Evolutionary conservation across 2,113 vertebrate genomes (phyloP).

Genomic region (Dromiciops gliroides): DNA sequence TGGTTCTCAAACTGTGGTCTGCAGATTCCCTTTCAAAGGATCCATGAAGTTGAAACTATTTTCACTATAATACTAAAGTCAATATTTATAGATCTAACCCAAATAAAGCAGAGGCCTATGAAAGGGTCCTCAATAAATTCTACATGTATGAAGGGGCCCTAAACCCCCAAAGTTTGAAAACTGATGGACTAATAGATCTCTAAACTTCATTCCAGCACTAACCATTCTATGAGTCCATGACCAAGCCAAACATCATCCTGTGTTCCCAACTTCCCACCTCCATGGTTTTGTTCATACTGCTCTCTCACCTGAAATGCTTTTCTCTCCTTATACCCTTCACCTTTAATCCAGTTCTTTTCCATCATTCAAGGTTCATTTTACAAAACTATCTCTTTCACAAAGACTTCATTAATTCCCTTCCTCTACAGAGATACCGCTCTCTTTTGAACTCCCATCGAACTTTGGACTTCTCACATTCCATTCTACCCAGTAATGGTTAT

Average conservation of each 20-base stretch:
- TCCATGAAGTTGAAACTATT: neutral
- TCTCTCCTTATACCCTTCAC: neutral
- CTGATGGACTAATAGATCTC: neutral
- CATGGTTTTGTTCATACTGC: neutral
- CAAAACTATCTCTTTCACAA: neutral
- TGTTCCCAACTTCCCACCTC: neutral
- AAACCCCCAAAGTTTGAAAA: neutral
- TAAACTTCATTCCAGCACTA: neutral
- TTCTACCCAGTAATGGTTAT: neutral
- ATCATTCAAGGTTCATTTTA: neutral
- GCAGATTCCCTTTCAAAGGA: neutral
- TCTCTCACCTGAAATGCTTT: neutral
- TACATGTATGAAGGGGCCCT: neutral
- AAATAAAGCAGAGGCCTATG: neutral
- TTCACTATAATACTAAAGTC: neutral
- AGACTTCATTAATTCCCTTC: neutral
- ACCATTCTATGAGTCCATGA: neutral
- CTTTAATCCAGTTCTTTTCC: neutral
- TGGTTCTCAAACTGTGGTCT: neutral
- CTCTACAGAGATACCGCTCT: neutral
- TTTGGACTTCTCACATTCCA: neutral
- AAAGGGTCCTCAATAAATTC: neutral
- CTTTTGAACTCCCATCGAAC: neutral
- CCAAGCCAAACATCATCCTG: neutral
- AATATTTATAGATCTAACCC: neutral